Conservation (phyloP, 2,888 invertebrate genomes). For the Heteromyza rotundicornis region DNA sequence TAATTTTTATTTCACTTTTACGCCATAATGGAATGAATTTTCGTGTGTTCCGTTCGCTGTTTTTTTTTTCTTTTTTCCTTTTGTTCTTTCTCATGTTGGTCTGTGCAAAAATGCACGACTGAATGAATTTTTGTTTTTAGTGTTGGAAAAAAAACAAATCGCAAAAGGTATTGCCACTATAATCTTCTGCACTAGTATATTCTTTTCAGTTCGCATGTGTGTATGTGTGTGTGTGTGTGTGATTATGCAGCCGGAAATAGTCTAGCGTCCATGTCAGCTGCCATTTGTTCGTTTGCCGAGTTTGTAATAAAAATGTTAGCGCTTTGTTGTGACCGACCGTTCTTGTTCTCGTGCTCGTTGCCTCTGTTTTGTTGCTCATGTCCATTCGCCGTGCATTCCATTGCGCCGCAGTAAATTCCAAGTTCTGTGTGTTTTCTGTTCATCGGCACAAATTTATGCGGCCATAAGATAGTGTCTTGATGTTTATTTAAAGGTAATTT, state of each 20-base stretch:
- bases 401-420: not conserved
- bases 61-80: slow-evolving; percentile 18
- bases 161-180: slow-evolving; percentile 42
- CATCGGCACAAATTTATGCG: slow-evolving; percentile 18
- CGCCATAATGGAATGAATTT: slow-evolving; percentile 42
- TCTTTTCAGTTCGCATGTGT: slow-evolving; percentile 56
- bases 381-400: too few species aligned
- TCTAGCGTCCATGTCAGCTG: slow-evolving; percentile 7
- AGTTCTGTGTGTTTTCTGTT: slow-evolving; percentile 14
- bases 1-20: slow-evolving; percentile 61
- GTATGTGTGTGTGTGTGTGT: slow-evolving; percentile 14
- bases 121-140: slow-evolving; percentile 1
- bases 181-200: slow-evolving; percentile 60
- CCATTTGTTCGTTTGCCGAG: slow-evolving; percentile 48
- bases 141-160: not conserved
- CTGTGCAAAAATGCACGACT: slow-evolving; percentile 4
- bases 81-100: not conserved
- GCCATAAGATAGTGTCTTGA: slow-evolving; percentile 12
- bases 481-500: slow-evolving; percentile 20
- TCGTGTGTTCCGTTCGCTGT: not conserved
- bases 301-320: slow-evolving; percentile 26
- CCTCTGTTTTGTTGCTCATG: too few species aligned
- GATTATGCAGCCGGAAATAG: slow-evolving; percentile 2
- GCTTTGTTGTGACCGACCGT: slow-evolving; percentile 14
- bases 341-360: too few species aligned